These are phyloP conservation scores for Busseola fusca DNA, from an alignment of 2,888 invertebrate species.

Conservation along the genomic window DNA sequence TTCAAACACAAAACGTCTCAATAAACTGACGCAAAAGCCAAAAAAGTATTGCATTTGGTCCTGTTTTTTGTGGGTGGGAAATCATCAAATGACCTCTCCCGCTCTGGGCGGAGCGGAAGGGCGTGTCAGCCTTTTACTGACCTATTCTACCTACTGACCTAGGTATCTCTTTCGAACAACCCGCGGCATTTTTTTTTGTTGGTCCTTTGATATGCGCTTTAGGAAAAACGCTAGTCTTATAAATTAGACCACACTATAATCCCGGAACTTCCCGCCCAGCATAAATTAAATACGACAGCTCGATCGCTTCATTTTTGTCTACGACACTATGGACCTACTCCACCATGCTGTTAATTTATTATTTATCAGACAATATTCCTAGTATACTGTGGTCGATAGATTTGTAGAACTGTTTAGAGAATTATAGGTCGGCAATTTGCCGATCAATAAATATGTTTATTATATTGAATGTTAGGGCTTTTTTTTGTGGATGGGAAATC, in stretches of 20 bases:
- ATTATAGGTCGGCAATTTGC: neutral
- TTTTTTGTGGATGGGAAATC: too few species aligned
- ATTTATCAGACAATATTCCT: conserved; percentile 29
- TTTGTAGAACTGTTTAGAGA: conserved; percentile 16
- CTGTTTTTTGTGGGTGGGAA: too few species aligned
- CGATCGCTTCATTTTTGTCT: conserved; percentile 51
- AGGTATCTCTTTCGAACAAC: too few species aligned
- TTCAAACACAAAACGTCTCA: too few species aligned
- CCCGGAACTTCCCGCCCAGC: conserved; percentile 8
- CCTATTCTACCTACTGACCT: too few species aligned
- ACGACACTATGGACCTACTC: conserved; percentile 8
- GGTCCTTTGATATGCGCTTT: neutral
- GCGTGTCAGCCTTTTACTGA: too few species aligned
- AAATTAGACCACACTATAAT: conserved; percentile 15
- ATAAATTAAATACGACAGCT: conserved; percentile 54
- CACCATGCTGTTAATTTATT: conserved; percentile 21
- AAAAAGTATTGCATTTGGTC: too few species aligned
- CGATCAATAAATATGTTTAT: conserved; percentile 31
- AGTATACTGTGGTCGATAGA: conserved; percentile 14
- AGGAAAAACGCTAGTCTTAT: neutral
- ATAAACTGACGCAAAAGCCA: neutral
- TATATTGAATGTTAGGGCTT: neutral
- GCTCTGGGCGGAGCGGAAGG: too few species aligned
- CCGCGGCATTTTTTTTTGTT: neutral
- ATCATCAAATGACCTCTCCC: too few species aligned